These are phyloP conservation scores for Sebastes nivosus DNA, from an alignment of 2,797 vertebrate genomes.

Conservation along the genomic window DNA sequence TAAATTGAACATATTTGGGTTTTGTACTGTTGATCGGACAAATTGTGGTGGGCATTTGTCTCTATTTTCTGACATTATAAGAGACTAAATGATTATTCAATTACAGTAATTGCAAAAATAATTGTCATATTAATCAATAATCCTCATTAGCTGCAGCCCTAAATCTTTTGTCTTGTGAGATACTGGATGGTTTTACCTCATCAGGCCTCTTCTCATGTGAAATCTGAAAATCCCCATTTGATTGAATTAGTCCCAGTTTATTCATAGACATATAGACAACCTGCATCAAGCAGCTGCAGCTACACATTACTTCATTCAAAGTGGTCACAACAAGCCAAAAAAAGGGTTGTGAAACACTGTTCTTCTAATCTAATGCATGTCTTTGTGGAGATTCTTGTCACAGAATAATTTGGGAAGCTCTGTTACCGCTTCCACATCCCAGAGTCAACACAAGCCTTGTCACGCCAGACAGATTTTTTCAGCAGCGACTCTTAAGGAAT, in stretches of 20 bases:
- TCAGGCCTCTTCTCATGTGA: not conserved
- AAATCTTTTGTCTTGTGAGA: not conserved
- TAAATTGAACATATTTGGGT: not conserved
- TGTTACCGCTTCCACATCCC: not conserved
- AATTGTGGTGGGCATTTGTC: not conserved
- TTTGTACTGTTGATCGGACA: not conserved
- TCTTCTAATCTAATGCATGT: not conserved
- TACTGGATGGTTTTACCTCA: not conserved
- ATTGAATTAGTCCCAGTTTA: not conserved
- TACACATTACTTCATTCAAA: not conserved
- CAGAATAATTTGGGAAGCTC: not conserved
- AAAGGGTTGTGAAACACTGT: not conserved
- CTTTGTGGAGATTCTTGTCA: not conserved
- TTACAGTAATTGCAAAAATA: not conserved
- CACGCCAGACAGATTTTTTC: slow-evolving; percentile 11
- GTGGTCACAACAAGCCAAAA: not conserved
- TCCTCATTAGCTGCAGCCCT: not conserved
- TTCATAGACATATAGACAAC: not conserved
- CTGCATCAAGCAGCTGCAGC: not conserved
- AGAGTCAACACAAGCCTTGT: slow-evolving; percentile 30
- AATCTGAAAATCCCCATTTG: not conserved
- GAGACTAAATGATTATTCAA: not conserved
- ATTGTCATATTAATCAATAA: not conserved
- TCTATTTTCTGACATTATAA: no score
- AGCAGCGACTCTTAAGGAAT: not conserved